phyloP scores from a whole-genome alignment of 1,140 invertebrate genomes.

The Drosophila pandora region DNA sequence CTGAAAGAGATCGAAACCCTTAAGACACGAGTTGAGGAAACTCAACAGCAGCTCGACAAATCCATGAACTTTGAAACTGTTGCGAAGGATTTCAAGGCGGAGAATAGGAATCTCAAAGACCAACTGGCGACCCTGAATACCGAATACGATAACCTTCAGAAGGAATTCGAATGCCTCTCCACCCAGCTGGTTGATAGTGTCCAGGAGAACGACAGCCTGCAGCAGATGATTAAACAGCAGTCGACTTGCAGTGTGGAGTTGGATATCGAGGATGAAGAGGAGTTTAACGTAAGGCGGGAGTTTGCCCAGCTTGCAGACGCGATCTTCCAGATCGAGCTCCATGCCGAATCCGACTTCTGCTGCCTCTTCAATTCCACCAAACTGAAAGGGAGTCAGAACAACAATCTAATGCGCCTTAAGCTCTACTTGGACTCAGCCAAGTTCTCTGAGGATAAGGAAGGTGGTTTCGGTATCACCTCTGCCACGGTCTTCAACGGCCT shows the following conservation, averaged over 20 bases:
- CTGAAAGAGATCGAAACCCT: slow-evolving; percentile 50
- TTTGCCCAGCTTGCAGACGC: not conserved
- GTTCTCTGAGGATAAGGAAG: not conserved
- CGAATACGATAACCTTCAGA: slow-evolving; percentile 23
- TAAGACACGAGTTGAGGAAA: slow-evolving; percentile 50
- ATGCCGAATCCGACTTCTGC: not conserved
- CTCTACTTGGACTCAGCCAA: not conserved
- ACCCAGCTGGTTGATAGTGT: slow-evolving; percentile 56
- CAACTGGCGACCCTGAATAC: slow-evolving; percentile 25
- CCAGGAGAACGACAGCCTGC: slow-evolving; percentile 48
- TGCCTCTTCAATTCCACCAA: not conserved
- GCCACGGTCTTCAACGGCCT: not conserved
- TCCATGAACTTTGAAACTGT: not conserved
- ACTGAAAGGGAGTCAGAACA: not conserved
- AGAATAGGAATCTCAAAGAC: slow-evolving; percentile 19
- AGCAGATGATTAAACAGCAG: slow-evolving; percentile 2
- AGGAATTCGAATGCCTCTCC: slow-evolving; percentile 51
- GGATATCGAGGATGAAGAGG: slow-evolving; percentile 20
- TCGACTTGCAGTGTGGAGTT: not conserved
- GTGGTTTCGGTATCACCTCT: not conserved
- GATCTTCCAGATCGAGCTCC: not conserved
- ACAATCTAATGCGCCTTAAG: not conserved
- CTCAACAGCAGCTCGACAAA: slow-evolving; percentile 33
- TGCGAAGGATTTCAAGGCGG: slow-evolving; percentile 10
- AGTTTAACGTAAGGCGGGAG: slow-evolving; percentile 8